Conservation (phyloP, 2,113 vertebrate species). For the Dinomys branickii region DNA sequence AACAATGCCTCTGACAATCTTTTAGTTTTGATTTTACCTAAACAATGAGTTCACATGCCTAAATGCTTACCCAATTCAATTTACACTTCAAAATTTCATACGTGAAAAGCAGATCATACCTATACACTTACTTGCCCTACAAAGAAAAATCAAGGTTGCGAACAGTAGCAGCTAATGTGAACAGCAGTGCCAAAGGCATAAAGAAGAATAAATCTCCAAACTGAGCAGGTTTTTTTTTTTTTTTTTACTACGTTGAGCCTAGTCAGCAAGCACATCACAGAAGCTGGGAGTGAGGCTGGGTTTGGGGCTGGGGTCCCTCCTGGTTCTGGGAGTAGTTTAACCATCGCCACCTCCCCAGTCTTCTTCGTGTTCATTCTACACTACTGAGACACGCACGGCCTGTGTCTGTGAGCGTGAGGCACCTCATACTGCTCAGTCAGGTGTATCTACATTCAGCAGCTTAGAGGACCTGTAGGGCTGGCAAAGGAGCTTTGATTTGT, state of each 20-base stretch:
- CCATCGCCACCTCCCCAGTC: not conserved
- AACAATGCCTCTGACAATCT: not conserved
- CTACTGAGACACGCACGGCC: not conserved
- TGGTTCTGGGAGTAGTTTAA: not conserved
- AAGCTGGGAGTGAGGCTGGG: not conserved
- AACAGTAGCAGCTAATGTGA: not conserved
- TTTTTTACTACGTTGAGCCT: not conserved
- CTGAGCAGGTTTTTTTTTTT: not conserved
- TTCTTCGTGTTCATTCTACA: not conserved
- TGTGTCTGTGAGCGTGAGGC: not conserved
- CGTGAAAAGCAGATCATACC: constrained; percentile 1
- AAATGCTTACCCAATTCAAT: not conserved
- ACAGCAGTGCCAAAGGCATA: not conserved
- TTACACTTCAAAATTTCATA: constrained; percentile 18
- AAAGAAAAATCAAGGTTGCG: constrained; percentile 19
- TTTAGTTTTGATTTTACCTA: constrained; percentile 50
- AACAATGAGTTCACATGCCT: not conserved
- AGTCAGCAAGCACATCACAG: not conserved
- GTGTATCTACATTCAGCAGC: not conserved
- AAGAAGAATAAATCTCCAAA: not conserved
- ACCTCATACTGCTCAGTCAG: not conserved
- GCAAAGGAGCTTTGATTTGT: constrained; percentile 18
- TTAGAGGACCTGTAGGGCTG: not conserved
- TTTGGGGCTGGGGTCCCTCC: not conserved
- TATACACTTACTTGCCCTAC: not conserved